Conservation (phyloP, 1,140 invertebrate genomes). For the Trichomalopsis sarcophagae region DNA sequence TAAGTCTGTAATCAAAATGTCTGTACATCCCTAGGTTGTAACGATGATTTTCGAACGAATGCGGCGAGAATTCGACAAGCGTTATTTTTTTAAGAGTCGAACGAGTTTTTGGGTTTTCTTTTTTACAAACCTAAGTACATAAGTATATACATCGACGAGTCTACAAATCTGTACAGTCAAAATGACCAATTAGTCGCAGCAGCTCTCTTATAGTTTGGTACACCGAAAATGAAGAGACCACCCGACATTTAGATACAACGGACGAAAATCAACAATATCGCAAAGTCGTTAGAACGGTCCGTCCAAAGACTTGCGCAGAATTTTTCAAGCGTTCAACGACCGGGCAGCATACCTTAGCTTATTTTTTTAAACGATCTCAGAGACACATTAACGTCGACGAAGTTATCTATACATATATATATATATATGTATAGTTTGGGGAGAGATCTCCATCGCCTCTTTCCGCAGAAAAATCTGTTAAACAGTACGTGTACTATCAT, state of each 20-base stretch:
- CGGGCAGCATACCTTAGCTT: conserved; percentile 30
- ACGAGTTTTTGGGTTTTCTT: conserved; percentile 4
- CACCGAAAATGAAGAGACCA: conserved; percentile 17
- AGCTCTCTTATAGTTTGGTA: conserved; percentile 13
- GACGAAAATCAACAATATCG: conserved; percentile 16
- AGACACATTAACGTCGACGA: no score
- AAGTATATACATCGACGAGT: not conserved
- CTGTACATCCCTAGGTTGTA: not conserved
- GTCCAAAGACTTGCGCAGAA: conserved; percentile 45
- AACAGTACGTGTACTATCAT: conserved; percentile 29
- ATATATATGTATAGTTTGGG: not conserved
- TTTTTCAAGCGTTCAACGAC: conserved; percentile 13
- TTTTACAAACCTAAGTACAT: not conserved
- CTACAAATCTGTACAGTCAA: conserved; percentile 29
- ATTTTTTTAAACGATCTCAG: conserved; percentile 47
- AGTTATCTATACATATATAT: not conserved
- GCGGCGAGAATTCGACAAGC: not conserved
- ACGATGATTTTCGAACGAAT: not conserved
- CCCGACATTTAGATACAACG: not conserved
- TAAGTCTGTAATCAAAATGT: not conserved
- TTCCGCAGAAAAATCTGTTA: conserved; percentile 19
- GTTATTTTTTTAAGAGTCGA: conserved; percentile 32
- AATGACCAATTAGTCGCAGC: conserved; percentile 43
- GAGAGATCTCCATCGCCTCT: not conserved
- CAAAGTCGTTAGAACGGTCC: conserved; percentile 40